These are phyloP conservation scores for Halictus rubicundus DNA, from an alignment of 1,140 invertebrate species.

Conservation along the genomic window DNA sequence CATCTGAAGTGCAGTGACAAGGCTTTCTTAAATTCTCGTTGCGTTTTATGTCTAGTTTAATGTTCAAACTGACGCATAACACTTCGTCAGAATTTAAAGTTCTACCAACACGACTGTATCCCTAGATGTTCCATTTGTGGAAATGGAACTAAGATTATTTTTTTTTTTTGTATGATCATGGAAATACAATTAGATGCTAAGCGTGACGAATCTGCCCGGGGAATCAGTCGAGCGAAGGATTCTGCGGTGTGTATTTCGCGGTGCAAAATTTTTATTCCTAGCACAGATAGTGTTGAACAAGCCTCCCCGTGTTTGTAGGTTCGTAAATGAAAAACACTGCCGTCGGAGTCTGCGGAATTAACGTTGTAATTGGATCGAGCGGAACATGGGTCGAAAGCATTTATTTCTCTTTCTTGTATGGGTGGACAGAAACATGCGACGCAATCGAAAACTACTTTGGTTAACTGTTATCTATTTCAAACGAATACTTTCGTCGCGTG, in stretches of 20 bases:
- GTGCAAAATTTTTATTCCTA: not conserved
- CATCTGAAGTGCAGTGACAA: too few species aligned
- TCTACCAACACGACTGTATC: too few species aligned
- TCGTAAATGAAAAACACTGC: constrained; percentile 4
- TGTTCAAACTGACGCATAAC: too few species aligned
- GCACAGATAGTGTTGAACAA: not conserved
- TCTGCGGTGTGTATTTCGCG: not conserved
- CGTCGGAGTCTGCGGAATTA: not conserved
- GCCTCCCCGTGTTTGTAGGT: not conserved
- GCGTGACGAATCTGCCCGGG: not conserved
- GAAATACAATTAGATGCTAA: not conserved
- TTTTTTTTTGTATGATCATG: not conserved
- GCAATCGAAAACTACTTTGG: not conserved
- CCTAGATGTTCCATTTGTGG: not conserved
- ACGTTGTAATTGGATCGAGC: constrained; percentile 7
- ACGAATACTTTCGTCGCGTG: not conserved
- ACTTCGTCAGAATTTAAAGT: too few species aligned
- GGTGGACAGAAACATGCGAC: not conserved
- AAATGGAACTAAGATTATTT: not conserved
- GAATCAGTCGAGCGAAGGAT: not conserved
- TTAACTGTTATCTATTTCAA: not conserved
- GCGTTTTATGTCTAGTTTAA: too few species aligned
- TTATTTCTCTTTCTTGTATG: not conserved
- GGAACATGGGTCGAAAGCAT: not conserved
- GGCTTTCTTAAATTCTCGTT: too few species aligned